Evolutionary conservation across 2,797 vertebrate genomes (phyloP), one percentile per base, ranked within the genome.

Genomic region (Muscicapa comitata): DNA sequence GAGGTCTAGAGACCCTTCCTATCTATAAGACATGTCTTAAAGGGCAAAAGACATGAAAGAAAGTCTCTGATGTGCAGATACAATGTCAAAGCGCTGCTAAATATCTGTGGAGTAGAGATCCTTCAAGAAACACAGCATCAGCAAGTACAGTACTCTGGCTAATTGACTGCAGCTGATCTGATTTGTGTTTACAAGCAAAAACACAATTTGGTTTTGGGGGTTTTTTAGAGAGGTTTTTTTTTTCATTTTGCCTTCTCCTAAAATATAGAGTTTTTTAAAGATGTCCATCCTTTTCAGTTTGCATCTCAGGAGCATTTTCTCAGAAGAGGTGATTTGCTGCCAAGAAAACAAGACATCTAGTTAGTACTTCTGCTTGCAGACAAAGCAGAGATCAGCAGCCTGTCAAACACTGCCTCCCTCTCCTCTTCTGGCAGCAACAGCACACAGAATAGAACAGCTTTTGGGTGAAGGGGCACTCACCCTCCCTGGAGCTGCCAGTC

Each of bases 191-290:
- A 50, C 19, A 45, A 68, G 54, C 9, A 72, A 78, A 86, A 74
- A 4, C 11, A 37, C 0, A 1, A 25, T 15, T 66, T 48, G 6
- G 0, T 33, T 33, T 65, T 35, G 3, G 4, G 9, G 26, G 0
- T 0, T 23, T 9, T 82, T 81, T 9, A 48, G 31, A 29, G 6
- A 77, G 0, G 8, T 24, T 31, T 24, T 31, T 45, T 45, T 42
- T 43, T 77, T 3, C 4, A 51, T 19, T 70, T 87, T 62, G 17
- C 4, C 8, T 66, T 61, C 24, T 6, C 2, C 9, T 43, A 20
- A 43, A 48, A 66, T 19, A 13, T 0, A n/a, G 9, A 54, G 6
- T 3, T 21, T 71, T 72, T 59, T 10, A 7, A 77, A 71, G 9
- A 21, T 31, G 13, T 38, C 28, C 14, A 38, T 70, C 12, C 25